Evolutionary conservation across 2,113 vertebrate species (phyloP).

Genomic region (Ploceus nigricollis): DNA sequence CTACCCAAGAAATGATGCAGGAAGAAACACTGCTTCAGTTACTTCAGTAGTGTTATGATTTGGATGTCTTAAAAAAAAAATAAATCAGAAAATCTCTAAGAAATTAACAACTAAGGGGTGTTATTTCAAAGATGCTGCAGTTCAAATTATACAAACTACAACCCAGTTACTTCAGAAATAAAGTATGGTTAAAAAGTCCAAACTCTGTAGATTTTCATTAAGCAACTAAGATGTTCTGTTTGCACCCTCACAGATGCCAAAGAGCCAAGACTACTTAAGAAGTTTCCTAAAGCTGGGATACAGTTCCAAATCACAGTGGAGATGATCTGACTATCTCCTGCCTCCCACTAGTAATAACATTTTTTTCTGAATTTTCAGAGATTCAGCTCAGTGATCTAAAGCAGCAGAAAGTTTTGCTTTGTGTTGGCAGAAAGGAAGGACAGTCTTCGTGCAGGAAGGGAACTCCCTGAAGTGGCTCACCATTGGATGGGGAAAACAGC

Average conservation of each 20-base stretch:
- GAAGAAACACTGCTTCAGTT: not conserved
- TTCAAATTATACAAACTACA: not conserved
- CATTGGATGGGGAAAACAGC: not conserved
- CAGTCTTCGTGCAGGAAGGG: not conserved
- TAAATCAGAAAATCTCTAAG: not conserved
- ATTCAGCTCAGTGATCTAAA: not conserved
- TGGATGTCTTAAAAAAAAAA: not conserved
- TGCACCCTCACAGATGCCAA: not conserved
- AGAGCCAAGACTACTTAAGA: not conserved
- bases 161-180: not conserved
- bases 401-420: not conserved
- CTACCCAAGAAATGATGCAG: not conserved
- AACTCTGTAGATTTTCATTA: not conserved
- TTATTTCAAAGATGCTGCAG: not conserved
- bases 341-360: not conserved
- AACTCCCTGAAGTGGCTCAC: conserved; percentile 2
- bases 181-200: not conserved
- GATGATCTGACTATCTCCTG: not conserved
- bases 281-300: not conserved
- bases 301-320: not conserved
- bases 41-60: not conserved
- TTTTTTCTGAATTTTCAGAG: not conserved
- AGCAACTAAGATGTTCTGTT: not conserved
- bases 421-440: not conserved
- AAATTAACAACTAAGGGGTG: not conserved